Conservation (phyloP, 1,140 invertebrate species). For the Scaptomyza hsui region DNA sequence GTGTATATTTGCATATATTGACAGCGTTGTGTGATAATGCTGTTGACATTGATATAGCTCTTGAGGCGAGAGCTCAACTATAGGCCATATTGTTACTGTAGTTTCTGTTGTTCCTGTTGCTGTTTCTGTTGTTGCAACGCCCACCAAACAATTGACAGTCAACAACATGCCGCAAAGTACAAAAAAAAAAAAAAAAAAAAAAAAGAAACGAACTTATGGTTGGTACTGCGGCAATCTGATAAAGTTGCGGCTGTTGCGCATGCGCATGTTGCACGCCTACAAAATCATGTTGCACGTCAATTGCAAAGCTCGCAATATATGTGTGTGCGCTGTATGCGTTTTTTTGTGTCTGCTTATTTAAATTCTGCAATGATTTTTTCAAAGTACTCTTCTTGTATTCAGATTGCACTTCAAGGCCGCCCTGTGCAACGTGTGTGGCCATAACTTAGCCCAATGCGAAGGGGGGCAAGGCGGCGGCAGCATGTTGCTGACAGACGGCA, state of each 20-base stretch:
- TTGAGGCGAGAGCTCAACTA: slow-evolving; percentile 44
- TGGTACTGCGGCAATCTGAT: slow-evolving; percentile 69
- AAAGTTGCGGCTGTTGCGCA: slow-evolving; percentile 77
- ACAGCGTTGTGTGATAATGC: slow-evolving; percentile 78
- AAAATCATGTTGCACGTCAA: slow-evolving; percentile 84
- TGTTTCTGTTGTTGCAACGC: slow-evolving; percentile 60
- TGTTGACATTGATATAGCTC: slow-evolving; percentile 81
- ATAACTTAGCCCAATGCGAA: slow-evolving; percentile 36
- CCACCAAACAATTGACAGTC: slow-evolving; percentile 82
- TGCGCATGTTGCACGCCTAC: slow-evolving; percentile 84
- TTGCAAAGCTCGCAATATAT: slow-evolving; percentile 69
- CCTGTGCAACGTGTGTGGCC: slow-evolving; percentile 63
- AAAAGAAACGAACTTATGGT: slow-evolving; percentile 35
- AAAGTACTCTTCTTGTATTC: slow-evolving; percentile 56
- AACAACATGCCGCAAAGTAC: slow-evolving; percentile 63
- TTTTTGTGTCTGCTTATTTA: slow-evolving; percentile 64
- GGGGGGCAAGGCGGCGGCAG: slow-evolving; percentile 14
- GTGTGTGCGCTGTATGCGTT: slow-evolving; percentile 41
- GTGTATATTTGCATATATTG: slow-evolving; percentile 79
- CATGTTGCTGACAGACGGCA: slow-evolving; percentile 72
- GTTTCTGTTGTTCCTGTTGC: slow-evolving; percentile 24
- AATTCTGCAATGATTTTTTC: slow-evolving; percentile 78
- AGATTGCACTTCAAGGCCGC: slow-evolving; percentile 63
- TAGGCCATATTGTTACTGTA: slow-evolving; percentile 45
- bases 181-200: slow-evolving; percentile 25